These are phyloP conservation scores for Styela plicata DNA, from an alignment of 23 tunicate genomes.

Conservation along the genomic window DNA sequence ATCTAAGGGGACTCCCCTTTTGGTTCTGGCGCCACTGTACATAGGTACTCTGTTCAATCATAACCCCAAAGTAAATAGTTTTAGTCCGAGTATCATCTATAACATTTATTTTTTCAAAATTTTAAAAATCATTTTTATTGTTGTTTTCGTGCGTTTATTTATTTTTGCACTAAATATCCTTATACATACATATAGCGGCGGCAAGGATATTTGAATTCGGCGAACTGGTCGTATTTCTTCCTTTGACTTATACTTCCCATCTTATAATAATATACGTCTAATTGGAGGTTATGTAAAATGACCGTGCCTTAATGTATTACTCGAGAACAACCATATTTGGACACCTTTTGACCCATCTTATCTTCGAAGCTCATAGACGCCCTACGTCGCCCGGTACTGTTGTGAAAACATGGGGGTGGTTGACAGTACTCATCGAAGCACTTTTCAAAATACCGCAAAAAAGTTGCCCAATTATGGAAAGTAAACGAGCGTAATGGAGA, in stretches of 20 bases:
- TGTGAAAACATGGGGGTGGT: conserved; percentile 18
- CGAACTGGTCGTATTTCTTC: neutral
- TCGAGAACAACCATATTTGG: conserved; percentile 14
- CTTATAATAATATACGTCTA: neutral
- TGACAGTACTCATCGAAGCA: neutral
- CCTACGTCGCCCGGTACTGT: conserved; percentile 14
- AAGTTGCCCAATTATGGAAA: neutral
- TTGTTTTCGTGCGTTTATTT: too few relatives aligned
- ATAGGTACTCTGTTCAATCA: too few relatives aligned
- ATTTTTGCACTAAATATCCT: too few relatives aligned
- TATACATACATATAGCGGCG: neutral
- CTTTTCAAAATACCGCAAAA: neutral
- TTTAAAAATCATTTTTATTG: too few relatives aligned
- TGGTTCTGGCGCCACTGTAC: too few relatives aligned
- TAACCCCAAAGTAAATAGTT: too few relatives aligned
- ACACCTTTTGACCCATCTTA: conserved; percentile 30
- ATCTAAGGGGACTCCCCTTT: too few relatives aligned
- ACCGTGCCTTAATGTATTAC: conserved; percentile 4
- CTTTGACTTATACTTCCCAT: neutral
- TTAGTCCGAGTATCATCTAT: too few relatives aligned
- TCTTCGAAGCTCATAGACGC: conserved; percentile 16
- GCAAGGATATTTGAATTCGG: neutral
- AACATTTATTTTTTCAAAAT: too few relatives aligned
- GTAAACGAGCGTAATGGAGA: neutral
- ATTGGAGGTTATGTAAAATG: neutral